Evolutionary conservation across 2,888 invertebrate genomes (phyloP).

Genomic region (Spodoptera littoralis): DNA sequence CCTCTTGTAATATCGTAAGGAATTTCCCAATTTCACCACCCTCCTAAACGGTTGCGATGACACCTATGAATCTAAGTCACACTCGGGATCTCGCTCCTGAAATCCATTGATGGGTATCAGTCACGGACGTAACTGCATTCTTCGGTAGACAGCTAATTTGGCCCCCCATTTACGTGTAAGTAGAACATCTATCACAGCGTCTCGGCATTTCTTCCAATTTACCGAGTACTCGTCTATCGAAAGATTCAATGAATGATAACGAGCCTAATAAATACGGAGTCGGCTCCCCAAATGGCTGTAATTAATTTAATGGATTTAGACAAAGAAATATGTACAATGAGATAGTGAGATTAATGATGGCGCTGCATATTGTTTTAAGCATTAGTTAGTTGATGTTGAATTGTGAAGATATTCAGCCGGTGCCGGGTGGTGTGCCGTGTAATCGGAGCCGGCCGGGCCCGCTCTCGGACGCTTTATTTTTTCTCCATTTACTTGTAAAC

Average conservation of each 20-base stretch:
- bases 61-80: slow-evolving; percentile 83
- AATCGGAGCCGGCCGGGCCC: slow-evolving; percentile 53
- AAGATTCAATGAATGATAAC: slow-evolving; percentile 89
- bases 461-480: slow-evolving; percentile 68
- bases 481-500: slow-evolving; percentile 74
- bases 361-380: slow-evolving; percentile 77
- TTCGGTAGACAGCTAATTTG: slow-evolving; percentile 85
- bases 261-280: slow-evolving; percentile 87
- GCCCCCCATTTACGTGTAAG: slow-evolving; percentile 85
- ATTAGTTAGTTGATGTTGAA: slow-evolving; percentile 62
- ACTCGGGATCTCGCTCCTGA: slow-evolving; percentile 57
- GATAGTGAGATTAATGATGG: slow-evolving; percentile 85
- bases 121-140: slow-evolving; percentile 85
- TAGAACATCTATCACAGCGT: slow-evolving; percentile 82
- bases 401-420: slow-evolving; percentile 26
- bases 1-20: slow-evolving; percentile 75
- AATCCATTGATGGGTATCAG: slow-evolving; percentile 75
- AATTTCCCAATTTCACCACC: slow-evolving; percentile 82
- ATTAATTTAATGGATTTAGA: slow-evolving; percentile 89
- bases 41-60: slow-evolving; percentile 74
- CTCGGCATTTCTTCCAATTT: slow-evolving; percentile 81
- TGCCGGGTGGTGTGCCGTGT: slow-evolving; percentile 37
- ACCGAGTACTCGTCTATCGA: slow-evolving; percentile 80
- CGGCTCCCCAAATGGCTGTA: slow-evolving; percentile 85
- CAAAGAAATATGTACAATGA: slow-evolving; percentile 88